Conservation (phyloP, 2,888 invertebrate genomes). For the Protodeltote pygarga region DNA sequence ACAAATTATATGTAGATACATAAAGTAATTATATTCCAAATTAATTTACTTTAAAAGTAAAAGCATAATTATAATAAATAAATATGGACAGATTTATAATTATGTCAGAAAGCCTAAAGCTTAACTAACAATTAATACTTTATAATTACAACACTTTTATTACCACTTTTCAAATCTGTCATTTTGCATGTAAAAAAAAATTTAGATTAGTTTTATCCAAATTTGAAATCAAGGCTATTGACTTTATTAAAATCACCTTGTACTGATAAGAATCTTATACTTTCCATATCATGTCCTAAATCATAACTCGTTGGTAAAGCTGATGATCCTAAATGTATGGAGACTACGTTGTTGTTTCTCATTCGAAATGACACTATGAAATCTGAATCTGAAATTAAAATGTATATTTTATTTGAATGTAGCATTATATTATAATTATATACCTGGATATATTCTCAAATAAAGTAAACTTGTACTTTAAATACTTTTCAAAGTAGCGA, state of each 20-base stretch:
- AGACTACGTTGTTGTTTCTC: slow-evolving; percentile 34
- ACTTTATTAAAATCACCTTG: slow-evolving; percentile 65
- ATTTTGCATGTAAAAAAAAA: not conserved
- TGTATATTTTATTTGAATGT: not conserved
- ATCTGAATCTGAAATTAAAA: slow-evolving; percentile 51
- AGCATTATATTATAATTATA: too few species aligned
- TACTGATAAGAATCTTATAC: slow-evolving; percentile 63
- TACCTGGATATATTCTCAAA: too few species aligned
- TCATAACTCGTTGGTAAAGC: slow-evolving; percentile 48
- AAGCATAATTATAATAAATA: slow-evolving; percentile 10
- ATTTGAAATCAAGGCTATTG: slow-evolving; percentile 57
- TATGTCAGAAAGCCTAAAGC: slow-evolving; percentile 7
- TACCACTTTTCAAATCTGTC: too few species aligned
- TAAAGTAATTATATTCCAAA: too few species aligned
- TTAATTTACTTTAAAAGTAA: slow-evolving; percentile 4
- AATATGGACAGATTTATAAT: slow-evolving; percentile 40
- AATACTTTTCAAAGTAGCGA: too few species aligned
- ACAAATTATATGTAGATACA: too few species aligned
- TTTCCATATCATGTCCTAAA: slow-evolving; percentile 58
- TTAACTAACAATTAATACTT: slow-evolving; percentile 2
- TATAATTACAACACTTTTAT: slow-evolving; percentile 1
- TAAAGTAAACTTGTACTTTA: too few species aligned
- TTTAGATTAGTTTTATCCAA: slow-evolving; percentile 31
- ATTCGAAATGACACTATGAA: slow-evolving; percentile 50
- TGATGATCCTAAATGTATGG: slow-evolving; percentile 50